Base-by-base conservation (phyloP, 2,113 vertebrate genomes). In the Polypterus bichir region DNA sequence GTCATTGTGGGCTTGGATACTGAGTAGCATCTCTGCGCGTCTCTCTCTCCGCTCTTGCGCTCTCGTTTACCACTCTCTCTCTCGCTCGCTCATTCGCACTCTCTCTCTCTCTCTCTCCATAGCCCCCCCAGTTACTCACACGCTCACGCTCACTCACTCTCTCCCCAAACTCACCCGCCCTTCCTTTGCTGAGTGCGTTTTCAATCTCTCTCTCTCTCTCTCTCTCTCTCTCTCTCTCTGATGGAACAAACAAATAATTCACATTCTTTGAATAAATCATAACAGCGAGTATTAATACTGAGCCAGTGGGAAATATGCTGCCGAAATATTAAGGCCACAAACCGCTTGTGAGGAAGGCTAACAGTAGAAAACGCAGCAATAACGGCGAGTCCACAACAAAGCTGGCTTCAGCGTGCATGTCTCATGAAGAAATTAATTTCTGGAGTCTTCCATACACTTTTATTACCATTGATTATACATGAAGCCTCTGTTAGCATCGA, bases 1-100 rank as follows among this genome's bases (percentile, higher is more conserved):
- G 77, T 65, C 75, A 81, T 76, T 76, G 72, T 75, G 79, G 80
- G 75, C 78, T 84, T 79, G 78, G 74, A 81, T 81, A 86, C 84
- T 81, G 78, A 80, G 73, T 84, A 71, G 76, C 77, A 76, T 79
- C 76, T 69, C 66, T 66, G 60, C 66, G 66, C 77, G 76, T 77
- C 78, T 65, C 70, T 62, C 60, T 62, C 62, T 44, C 59, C 47
- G 48, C 27, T 60, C 48, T 60, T 53, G 57, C 73, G 66, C 64
- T 6, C 68, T 68, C 74, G 70, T 73, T 75, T 73, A 66, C 72
- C 74, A 45, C 3, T 54, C 64, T 62, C 60, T 63, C 69, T 65
- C 72, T 76, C 76, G 74, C 69, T 72, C 72, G 62, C 58, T 69
- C 47, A 8, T 51, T 60, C 2, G 46, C 53, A 46, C 71, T 52